Evolutionary conservation across 2,113 vertebrate genomes (phyloP).

Genomic region (Chlorodrepanis virens): DNA sequence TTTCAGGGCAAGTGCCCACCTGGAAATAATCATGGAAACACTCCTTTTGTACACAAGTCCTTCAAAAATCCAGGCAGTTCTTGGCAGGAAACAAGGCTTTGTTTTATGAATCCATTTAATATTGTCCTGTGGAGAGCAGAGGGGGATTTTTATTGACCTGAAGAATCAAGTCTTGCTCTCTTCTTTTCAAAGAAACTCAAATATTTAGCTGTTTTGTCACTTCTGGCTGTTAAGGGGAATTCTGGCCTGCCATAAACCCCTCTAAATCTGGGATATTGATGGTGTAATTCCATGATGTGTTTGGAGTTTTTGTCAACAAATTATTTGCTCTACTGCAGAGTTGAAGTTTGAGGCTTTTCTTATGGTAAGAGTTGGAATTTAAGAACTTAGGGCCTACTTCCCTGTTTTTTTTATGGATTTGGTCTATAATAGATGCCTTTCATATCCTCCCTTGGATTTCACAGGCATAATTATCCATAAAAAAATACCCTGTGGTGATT

Average conservation of each 20-base stretch:
- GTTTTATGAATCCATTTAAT: not conserved
- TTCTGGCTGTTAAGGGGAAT: not conserved
- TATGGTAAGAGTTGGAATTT: not conserved
- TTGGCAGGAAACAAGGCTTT: not conserved
- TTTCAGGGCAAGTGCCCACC: not conserved
- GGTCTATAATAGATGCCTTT: not conserved
- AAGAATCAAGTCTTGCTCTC: not conserved
- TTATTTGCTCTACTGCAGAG: not conserved
- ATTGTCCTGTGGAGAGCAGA: not conserved
- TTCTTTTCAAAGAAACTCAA: no score
- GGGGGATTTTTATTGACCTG: not conserved
- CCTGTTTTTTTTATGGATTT: not conserved
- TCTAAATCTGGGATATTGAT: not conserved
- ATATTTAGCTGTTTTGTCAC: not conserved
- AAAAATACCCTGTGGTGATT: not conserved
- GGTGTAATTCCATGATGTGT: not conserved
- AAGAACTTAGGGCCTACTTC: not conserved
- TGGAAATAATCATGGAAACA: not conserved
- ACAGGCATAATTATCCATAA: not conserved
- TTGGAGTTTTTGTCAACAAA: not conserved
- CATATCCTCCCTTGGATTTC: not conserved
- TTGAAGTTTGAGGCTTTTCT: not conserved
- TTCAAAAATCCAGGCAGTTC: not conserved
- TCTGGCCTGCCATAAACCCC: not conserved
- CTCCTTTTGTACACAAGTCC: not conserved